Base-by-base conservation (phyloP, 1,140 invertebrate species). In the Ceratitis capitata region DNA sequence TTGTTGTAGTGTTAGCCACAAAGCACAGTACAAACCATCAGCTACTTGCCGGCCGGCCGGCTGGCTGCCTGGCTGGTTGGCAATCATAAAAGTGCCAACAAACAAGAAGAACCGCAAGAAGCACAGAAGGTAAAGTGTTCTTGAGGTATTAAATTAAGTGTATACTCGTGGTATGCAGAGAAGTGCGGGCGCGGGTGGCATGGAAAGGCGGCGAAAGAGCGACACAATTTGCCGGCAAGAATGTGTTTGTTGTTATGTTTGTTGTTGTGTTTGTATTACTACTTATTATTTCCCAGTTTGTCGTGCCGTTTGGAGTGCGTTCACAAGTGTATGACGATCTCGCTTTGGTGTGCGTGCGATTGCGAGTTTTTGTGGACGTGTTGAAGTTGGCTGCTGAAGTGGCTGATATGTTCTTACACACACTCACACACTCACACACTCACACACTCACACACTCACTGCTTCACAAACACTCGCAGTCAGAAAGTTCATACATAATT, bases 11-110 rank as follows among this genome's bases (percentile, higher is more conserved):
- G 6, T 61, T 74, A 42, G 35, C 69, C 35, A 39, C 61, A 64
- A 32, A 9, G 39, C n/a, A 7, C 69, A 78, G 3, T 4, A 19
- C 14, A 26, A 61, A n/a, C 51, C 23, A 23, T 56, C 51, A 56
- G 51, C 51, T n/a, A 56, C n/a, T 19, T 56, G 51, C 19, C 51
- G 51, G 23, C 19, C 51, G n/a, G 19, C 9, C n/a, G 51, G 19
- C n/a, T n/a, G 12, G 51, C 12, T 14, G n/a, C n/a, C n/a, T n/a
- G 56, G 14, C 32, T 10, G 14, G 61, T n/a, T 78, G 69, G 69
- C 69, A 78, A 39, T 78, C 69, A 78, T 78, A 78, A 78, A 78
- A 78, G 69, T 78, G 69, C 69, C 69, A 78, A 78, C 69, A 78
- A 78, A 78, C 69, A 78, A 78, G 69, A 42, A 78, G 69, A 78